Conservation (phyloP, 2,797 vertebrate species). For the Siniperca undulata region DNA sequence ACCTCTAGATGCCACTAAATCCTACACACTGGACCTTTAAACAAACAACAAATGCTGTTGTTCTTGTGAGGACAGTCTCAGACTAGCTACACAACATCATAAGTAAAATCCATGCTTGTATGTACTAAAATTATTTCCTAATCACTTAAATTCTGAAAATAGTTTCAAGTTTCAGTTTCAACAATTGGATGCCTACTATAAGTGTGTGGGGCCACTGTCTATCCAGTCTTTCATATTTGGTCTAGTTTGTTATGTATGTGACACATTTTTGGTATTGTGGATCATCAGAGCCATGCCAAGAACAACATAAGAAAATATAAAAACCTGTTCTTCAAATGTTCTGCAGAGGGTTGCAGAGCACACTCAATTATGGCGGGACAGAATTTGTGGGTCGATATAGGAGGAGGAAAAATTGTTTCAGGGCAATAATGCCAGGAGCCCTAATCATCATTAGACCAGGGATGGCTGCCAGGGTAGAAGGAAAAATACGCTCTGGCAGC, state of each 20-base stretch:
- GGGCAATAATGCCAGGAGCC: conserved; percentile 18
- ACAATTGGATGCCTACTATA: neutral
- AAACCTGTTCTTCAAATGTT: neutral
- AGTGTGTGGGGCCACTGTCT: neutral
- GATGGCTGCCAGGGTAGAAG: conserved; percentile 28
- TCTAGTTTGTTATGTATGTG: neutral
- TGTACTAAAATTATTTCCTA: too few relatives aligned
- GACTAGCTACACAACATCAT: too few relatives aligned
- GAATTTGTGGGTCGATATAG: conserved; percentile 8
- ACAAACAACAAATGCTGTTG: too few relatives aligned
- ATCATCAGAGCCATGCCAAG: neutral
- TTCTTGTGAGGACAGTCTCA: too few relatives aligned
- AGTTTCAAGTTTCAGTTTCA: neutral
- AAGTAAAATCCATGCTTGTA: too few relatives aligned
- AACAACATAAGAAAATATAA: neutral
- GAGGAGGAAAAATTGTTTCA: conserved; percentile 16
- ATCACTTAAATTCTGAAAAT: neutral
- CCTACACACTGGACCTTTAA: too few relatives aligned
- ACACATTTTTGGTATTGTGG: neutral
- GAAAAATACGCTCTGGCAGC: conserved; percentile 27
- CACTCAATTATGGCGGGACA: neutral
- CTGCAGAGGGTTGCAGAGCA: conserved; percentile 8
- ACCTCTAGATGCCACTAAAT: too few relatives aligned
- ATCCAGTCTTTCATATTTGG: neutral
- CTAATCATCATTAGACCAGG: conserved; percentile 31